phyloP scores from a whole-genome alignment of 2,888 invertebrate genomes.

The Agonopterix arenella region DNA sequence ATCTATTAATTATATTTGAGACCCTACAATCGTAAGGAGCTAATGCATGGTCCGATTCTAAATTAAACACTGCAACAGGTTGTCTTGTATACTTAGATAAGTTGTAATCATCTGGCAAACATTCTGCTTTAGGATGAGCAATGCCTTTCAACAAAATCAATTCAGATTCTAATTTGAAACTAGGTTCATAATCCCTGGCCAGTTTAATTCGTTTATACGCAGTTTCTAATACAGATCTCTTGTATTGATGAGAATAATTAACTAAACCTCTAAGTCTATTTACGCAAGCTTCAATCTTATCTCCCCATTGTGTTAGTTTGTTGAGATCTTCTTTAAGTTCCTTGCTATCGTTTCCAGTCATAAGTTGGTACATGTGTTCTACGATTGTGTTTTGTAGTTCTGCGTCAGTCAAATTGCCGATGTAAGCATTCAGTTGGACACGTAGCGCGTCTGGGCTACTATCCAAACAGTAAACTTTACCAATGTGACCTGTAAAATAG shows the following conservation, averaged over 20 bases:
- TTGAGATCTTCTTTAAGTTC: conserved; percentile 20
- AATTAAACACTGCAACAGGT: conserved; percentile 29
- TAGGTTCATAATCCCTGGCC: conserved; percentile 30
- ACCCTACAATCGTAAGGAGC: conserved; percentile 30
- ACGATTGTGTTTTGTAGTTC: conserved; percentile 30
- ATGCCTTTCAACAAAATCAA: conserved; percentile 37
- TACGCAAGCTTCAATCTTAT: conserved; percentile 25
- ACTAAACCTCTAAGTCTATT: conserved; percentile 15
- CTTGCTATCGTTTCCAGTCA: conserved; percentile 18
- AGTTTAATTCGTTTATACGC: conserved; percentile 29
- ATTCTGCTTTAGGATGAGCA: conserved; percentile 17
- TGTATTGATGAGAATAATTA: conserved; percentile 30
- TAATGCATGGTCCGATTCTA: conserved; percentile 27
- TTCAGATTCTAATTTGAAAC: conserved; percentile 32
- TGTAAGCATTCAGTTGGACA: conserved; percentile 27
- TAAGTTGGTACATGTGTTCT: conserved; percentile 24
- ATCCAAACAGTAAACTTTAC: conserved; percentile 39
- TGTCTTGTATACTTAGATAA: conserved; percentile 33
- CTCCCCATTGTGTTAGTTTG: conserved; percentile 18
- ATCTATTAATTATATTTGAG: conserved; percentile 37
- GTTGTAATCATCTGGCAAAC: conserved; percentile 32
- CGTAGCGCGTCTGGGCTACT: conserved; percentile 41
- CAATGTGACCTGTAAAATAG: conserved; percentile 28
- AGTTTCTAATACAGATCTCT: conserved; percentile 22
- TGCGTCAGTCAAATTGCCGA: conserved; percentile 25